A percentile compares a stretch with the other conserved stretches of the same genome.
Evolutionary conservation across 2,888 invertebrate genomes (phyloP).

Genomic region (Phymatocera aterrima): DNA sequence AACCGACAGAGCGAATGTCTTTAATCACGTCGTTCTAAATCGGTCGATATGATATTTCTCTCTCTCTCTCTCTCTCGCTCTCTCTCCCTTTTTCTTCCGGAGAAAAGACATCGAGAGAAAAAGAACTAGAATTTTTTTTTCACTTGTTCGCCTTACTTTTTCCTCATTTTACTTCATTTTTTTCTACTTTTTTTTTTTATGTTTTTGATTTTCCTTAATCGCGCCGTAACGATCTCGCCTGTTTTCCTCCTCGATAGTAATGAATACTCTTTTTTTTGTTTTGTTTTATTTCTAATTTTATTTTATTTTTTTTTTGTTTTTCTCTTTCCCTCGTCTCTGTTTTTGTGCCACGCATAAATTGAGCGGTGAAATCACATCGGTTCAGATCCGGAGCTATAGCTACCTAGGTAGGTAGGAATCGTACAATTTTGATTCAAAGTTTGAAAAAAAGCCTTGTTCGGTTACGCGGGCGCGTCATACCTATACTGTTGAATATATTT

Average conservation of each 20-base stretch:
- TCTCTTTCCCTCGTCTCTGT: background rate
- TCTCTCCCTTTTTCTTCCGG: background rate
- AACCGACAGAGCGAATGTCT: conserved; percentile 20
- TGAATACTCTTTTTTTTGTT: background rate
- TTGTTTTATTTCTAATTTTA: background rate
- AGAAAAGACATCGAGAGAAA: background rate
- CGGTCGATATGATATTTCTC: background rate
- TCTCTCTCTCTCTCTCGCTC: background rate
- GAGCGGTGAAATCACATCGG: background rate
- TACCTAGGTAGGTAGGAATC: background rate
- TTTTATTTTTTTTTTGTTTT: background rate
- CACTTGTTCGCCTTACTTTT: background rate
- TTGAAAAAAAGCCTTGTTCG: background rate
- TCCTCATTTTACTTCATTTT: conserved; percentile 9
- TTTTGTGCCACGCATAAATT: background rate
- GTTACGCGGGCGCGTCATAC: too few relatives aligned
- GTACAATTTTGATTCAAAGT: background rate
- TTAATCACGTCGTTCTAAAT: conserved; percentile 38
- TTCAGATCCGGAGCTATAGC: background rate
- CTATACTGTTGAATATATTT: background rate
- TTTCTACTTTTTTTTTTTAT: background rate
- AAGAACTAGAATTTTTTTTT: conserved; percentile 7
- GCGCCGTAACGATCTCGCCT: background rate
- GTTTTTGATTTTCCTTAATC: background rate
- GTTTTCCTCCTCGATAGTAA: background rate